Evolutionary conservation across 2,113 vertebrate species (phyloP).

Genomic region (Rhombomys opimus): DNA sequence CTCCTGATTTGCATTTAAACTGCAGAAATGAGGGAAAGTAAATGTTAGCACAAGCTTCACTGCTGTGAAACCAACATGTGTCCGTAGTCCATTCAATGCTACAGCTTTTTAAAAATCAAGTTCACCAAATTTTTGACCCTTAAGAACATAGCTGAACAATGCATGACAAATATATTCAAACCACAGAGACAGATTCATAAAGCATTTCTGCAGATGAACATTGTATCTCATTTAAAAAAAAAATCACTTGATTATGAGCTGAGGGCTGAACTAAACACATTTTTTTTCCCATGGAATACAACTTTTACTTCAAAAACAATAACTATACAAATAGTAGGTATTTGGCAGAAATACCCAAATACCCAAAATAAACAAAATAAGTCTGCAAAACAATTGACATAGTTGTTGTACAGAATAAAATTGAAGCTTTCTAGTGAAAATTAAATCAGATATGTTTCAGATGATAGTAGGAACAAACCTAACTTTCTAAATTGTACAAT

Average conservation of each 20-base stretch:
- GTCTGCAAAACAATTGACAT: background rate
- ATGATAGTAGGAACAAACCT: background rate
- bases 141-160: background rate
- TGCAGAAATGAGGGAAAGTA: background rate
- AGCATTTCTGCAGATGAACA: background rate
- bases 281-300: background rate
- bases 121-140: background rate
- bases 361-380: background rate
- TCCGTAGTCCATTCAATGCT: background rate
- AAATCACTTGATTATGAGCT: background rate
- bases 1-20: no score
- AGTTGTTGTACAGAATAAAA: background rate
- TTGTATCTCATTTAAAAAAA: background rate
- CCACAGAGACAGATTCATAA: background rate
- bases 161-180: background rate
- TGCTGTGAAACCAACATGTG: background rate
- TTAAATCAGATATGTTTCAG: background rate
- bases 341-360: background rate
- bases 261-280: background rate
- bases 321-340: background rate
- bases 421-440: background rate
- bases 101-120: background rate
- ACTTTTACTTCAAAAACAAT: background rate
- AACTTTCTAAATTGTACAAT: background rate
- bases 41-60: background rate